Base-by-base conservation (phyloP, 2,888 invertebrate genomes). In the Idaea straminata region DNA sequence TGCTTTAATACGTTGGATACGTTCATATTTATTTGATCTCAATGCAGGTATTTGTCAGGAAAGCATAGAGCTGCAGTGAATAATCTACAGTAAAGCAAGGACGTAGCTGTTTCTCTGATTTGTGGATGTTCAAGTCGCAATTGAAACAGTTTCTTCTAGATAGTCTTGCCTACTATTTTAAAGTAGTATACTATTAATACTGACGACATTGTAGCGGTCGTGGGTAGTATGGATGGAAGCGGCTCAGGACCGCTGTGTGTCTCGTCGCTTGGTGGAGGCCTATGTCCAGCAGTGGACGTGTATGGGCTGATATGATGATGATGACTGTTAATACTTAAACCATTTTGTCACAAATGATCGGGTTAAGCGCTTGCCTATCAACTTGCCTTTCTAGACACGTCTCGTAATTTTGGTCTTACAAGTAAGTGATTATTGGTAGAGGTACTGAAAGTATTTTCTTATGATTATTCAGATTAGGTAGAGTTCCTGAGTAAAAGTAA, bases 401-500 rank as follows among this genome's bases (percentile, higher is more conserved):
- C 5, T 10, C 36, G 36, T 36, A 7, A 36, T 10, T 36, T 36
- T 36, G 5, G 7, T 4, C 47, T 47, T 47, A 47, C 10, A 13
- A 61, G 58, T 59, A 58, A 67, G 57, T 57, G 36, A 13, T 57
- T 58, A 61, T 47, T 7, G 10, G 34, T 77, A 77, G 71, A 73
- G 74, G 76, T 79, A 78, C 75, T 25, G 70, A 69, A 64, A 69
- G 3, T 47, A 47, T 6, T 47, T 47, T 13, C 47, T 47, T 47
- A 47, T 13, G 47, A 47, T 47, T 47, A 4, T 47, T 47, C 10
- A 47, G 47, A 7, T 47, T 10, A 47, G 25, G 25, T 0, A 7
- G 47, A 47, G 47, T 10, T 72, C 68, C 74, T 79, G 76, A 82
- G 80, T 78, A 74, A 74, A 75, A 72, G 84, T 85, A 86, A 90